These are phyloP conservation scores for Ormyrus labotus DNA, from an alignment of 2,888 invertebrate genomes.

Conservation along the genomic window DNA sequence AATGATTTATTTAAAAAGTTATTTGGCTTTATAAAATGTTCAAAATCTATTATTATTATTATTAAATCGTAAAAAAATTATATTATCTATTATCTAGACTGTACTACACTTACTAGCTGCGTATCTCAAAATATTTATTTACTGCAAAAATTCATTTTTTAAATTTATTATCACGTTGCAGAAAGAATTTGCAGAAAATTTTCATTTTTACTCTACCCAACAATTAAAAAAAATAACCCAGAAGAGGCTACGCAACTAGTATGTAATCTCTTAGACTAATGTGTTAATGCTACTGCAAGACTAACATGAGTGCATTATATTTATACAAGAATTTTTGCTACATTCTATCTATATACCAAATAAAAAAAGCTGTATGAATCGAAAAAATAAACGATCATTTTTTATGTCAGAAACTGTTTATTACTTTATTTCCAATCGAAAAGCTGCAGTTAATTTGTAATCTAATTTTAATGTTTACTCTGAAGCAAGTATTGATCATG, in stretches of 20 bases:
- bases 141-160: not conserved
- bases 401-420: constrained; percentile 16
- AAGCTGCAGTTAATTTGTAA: too few species aligned
- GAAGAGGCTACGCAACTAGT: constrained; percentile 25
- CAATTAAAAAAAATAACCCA: not conserved
- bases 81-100: not conserved
- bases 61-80: not conserved
- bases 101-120: not conserved
- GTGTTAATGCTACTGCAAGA: constrained; percentile 35
- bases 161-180: not conserved
- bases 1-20: not conserved
- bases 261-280: constrained; percentile 30
- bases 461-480: not conserved
- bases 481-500: constrained; percentile 31
- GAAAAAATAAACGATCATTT: constrained; percentile 41
- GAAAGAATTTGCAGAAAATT: too few species aligned
- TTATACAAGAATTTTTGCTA: constrained; percentile 68
- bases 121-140: not conserved
- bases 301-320: constrained; percentile 60
- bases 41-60: not conserved
- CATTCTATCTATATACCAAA: constrained; percentile 59
- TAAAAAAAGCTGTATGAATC: constrained; percentile 50
- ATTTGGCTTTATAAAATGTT: constrained; percentile 3
- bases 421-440: not conserved
- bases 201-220: too few species aligned